Evolutionary conservation across 2,888 invertebrate species (phyloP).

Genomic region (Bombylius discolor): DNA sequence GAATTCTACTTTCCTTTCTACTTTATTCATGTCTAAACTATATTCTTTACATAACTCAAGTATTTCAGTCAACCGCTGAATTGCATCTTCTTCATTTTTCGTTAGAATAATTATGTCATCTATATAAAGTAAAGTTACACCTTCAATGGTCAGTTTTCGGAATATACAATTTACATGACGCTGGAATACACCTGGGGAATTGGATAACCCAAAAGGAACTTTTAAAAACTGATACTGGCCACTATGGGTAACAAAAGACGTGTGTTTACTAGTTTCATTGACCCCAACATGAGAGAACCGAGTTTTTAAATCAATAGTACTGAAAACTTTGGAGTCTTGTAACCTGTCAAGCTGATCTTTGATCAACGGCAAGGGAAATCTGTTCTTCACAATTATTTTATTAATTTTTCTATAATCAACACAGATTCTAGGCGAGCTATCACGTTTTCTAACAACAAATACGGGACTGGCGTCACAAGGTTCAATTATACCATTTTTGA

Average conservation of each 20-base stretch:
- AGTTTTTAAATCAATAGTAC: conserved; percentile 18
- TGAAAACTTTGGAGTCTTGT: conserved; percentile 17
- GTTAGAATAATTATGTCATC: conserved; percentile 15
- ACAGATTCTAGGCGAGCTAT: conserved; percentile 12
- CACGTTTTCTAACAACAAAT: conserved; percentile 15
- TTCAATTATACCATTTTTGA: neutral
- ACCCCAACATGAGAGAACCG: conserved; percentile 24
- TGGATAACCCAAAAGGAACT: conserved; percentile 23
- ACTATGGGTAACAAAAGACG: conserved; percentile 19
- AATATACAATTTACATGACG: conserved; percentile 9
- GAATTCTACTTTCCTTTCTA: conserved; percentile 4
- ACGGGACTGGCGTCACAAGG: conserved; percentile 13
- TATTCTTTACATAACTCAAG: neutral
- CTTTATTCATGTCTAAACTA: conserved; percentile 5
- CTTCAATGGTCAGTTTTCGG: neutral
- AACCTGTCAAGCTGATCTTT: conserved; percentile 19
- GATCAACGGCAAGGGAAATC: conserved; percentile 16
- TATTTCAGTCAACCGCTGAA: neutral
- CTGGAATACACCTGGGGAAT: conserved; percentile 17
- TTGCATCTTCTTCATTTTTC: neutral
- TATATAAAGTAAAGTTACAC: conserved; percentile 11
- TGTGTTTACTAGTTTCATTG: conserved; percentile 14
- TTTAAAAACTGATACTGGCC: conserved; percentile 17
- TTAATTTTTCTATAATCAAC: conserved; percentile 13
- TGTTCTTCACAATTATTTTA: conserved; percentile 11